A percentile compares a stretch with the other conserved stretches of the same genome.
phyloP scores from a whole-genome alignment of 2,888 invertebrate species.

The Macrosoma leucophasiata region DNA sequence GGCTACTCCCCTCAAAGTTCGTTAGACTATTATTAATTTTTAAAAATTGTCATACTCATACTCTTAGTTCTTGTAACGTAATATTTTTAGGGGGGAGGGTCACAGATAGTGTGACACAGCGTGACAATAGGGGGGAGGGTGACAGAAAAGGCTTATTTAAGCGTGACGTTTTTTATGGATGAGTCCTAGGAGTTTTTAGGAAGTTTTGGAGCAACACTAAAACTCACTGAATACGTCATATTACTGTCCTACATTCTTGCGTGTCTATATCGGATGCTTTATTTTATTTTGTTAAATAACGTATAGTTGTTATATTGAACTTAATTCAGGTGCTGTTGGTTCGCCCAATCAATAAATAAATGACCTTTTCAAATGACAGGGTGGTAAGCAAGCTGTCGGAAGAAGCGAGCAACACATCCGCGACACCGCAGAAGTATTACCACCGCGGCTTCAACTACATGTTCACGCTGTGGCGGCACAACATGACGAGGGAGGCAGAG shows the following conservation, averaged over 20 bases:
- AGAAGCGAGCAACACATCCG: slow-evolving; percentile 33
- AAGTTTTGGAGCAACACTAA: too few species aligned
- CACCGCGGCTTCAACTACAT: slow-evolving; percentile 72
- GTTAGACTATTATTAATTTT: too few species aligned
- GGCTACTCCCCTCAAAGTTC: too few species aligned
- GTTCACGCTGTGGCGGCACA: slow-evolving; percentile 82
- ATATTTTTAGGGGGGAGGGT: too few species aligned
- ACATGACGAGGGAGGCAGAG: slow-evolving; percentile 82
- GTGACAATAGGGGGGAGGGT: too few species aligned
- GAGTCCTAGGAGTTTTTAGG: too few species aligned
- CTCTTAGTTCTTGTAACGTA: too few species aligned
- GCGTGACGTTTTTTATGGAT: too few species aligned
- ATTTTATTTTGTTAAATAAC: not conserved
- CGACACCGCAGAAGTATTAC: slow-evolving; percentile 42
- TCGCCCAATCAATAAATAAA: not conserved
- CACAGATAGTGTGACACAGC: too few species aligned
- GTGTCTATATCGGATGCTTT: not conserved
- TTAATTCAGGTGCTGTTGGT: not conserved
- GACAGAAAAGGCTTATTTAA: too few species aligned
- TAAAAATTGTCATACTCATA: too few species aligned
- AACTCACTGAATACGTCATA: too few species aligned
- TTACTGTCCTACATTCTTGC: not conserved
- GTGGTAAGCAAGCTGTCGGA: slow-evolving; percentile 41
- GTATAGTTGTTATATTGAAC: not conserved
- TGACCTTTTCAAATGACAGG: slow-evolving; percentile 36